Evolutionary conservation across 30 jellyfish, hydroid and myxozoan species (phyloP).

Genomic region (Hydractinia symbiolongicarpus): DNA sequence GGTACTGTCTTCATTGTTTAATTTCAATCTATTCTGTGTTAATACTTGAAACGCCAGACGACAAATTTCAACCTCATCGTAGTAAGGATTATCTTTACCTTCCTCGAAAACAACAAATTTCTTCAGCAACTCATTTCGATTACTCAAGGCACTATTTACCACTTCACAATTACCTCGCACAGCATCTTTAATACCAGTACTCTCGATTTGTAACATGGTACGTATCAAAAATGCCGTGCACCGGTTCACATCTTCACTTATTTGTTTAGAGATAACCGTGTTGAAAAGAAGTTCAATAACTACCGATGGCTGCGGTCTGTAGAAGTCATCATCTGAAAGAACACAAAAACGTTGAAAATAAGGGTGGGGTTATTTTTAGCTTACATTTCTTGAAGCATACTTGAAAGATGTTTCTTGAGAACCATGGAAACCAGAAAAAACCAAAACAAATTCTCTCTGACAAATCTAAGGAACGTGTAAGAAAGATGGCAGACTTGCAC

Average conservation of each 20-base stretch:
- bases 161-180: not conserved
- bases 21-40: no score
- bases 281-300: slow-evolving; percentile 2
- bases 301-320: slow-evolving; percentile 13
- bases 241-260: not conserved
- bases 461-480: no score
- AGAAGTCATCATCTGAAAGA: not conserved
- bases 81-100: slow-evolving; percentile 37
- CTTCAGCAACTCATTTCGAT: not conserved
- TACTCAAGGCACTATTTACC: not conserved
- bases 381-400: no score
- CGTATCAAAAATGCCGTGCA: not conserved
- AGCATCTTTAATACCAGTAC: not conserved
- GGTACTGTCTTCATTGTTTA: no score
- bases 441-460: no score
- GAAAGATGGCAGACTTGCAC: no score
- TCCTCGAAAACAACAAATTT: slow-evolving; percentile 32
- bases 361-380: no score
- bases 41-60: not conserved
- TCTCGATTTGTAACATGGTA: not conserved
- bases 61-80: slow-evolving; percentile 14
- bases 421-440: no score
- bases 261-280: not conserved
- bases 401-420: no score
- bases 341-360: no score